Percentiles rank a stretch among this genome's conserved stretches.
Evolutionary conservation across 1,140 invertebrate genomes (phyloP).

Genomic region (Nasonia giraulti): DNA sequence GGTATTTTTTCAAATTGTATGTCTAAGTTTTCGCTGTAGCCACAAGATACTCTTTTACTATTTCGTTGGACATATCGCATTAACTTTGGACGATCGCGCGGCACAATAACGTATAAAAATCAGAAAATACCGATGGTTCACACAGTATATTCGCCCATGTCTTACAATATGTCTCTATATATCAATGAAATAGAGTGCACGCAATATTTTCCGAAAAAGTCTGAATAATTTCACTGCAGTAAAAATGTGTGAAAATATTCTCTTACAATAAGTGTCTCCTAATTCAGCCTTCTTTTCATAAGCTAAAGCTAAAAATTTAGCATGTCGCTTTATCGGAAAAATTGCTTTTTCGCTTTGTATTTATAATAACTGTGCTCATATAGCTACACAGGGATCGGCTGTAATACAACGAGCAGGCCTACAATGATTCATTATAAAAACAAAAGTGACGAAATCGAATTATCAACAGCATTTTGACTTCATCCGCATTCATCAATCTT

Average conservation of each 20-base stretch:
- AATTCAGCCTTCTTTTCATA: no score
- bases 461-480: background rate
- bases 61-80: slow-evolving; percentile 21
- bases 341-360: no score
- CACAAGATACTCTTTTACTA: slow-evolving; percentile 35
- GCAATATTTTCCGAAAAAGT: slow-evolving; percentile 7
- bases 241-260: no score
- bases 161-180: slow-evolving; percentile 38
- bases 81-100: slow-evolving; percentile 34
- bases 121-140: slow-evolving; percentile 53
- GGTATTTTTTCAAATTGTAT: slow-evolving; percentile 36
- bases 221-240: no score
- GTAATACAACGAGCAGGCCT: no score
- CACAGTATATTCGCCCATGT: slow-evolving; percentile 20
- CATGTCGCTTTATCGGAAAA: no score
- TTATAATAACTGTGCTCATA: no score
- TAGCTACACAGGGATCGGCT: no score
- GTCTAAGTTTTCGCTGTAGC: slow-evolving; percentile 18
- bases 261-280: no score
- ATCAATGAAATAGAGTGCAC: slow-evolving; percentile 35
- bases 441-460: no score
- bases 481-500: slow-evolving; percentile 35
- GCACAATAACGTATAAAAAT: slow-evolving; percentile 53
- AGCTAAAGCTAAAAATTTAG: no score
- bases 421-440: no score